phyloP scores from a whole-genome alignment of 2,888 invertebrate genomes.

The Sympetrum striolatum region DNA sequence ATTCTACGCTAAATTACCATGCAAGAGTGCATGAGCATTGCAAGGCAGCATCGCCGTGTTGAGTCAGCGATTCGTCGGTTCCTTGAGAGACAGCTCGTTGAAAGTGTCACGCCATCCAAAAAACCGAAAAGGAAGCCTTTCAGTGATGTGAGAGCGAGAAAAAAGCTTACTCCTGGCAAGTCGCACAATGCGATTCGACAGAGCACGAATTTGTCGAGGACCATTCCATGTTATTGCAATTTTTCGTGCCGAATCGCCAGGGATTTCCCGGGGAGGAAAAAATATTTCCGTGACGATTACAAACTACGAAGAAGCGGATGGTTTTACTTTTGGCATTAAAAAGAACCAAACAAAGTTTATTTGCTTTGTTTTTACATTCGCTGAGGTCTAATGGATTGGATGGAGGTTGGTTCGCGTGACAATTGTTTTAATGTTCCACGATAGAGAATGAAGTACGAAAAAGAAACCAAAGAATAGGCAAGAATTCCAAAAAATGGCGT shows the following conservation, averaged over 20 bases:
- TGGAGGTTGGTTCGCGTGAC: neutral
- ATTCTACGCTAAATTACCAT: neutral
- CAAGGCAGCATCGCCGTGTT: neutral
- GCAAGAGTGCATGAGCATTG: neutral
- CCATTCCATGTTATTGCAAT: slow-evolving; percentile 6
- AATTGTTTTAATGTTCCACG: neutral
- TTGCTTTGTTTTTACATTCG: neutral
- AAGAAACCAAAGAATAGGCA: too few species aligned
- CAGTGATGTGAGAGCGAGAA: neutral
- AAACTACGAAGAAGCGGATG: neutral
- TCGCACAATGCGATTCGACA: slow-evolving; percentile 19
- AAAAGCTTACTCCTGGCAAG: neutral
- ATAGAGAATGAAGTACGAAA: neutral
- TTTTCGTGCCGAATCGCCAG: slow-evolving; percentile 1
- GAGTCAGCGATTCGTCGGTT: slow-evolving; percentile 22
- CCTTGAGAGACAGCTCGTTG: neutral
- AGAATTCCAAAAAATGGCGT: too few species aligned
- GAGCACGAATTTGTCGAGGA: neutral
- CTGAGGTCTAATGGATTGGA: neutral
- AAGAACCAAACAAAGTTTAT: neutral
- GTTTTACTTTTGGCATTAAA: neutral
- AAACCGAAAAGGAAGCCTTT: neutral
- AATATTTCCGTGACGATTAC: neutral
- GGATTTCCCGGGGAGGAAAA: neutral
- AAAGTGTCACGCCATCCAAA: neutral